Evolutionary conservation across 2,113 vertebrate species (phyloP).

Genomic region (Rhombomys opimus): DNA sequence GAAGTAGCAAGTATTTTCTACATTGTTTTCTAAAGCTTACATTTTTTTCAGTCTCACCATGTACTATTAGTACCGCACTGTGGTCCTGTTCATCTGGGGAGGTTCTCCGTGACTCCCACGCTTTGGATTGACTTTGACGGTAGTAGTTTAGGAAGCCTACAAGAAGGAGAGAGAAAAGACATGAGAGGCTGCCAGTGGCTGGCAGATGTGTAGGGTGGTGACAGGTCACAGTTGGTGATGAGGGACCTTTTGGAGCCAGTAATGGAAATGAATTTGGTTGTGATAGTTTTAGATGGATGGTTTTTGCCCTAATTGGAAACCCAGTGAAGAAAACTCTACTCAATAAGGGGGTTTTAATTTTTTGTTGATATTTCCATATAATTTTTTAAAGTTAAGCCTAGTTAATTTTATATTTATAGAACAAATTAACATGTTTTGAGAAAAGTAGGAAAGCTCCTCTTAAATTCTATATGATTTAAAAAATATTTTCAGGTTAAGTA

Average conservation of each 20-base stretch:
- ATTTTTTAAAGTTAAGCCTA: slow-evolving; percentile 34
- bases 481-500: slow-evolving; percentile 39
- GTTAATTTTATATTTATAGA: slow-evolving; percentile 2
- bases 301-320: not conserved
- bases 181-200: not conserved
- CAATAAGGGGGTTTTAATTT: not conserved
- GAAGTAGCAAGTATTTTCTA: not conserved
- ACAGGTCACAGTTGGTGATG: not conserved
- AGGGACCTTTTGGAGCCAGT: not conserved
- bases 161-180: not conserved
- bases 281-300: not conserved
- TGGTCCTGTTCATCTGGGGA: not conserved
- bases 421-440: not conserved
- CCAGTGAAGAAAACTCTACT: not conserved
- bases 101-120: not conserved
- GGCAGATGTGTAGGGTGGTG: not conserved
- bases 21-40: no score
- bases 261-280: not conserved
- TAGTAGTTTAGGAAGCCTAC: not conserved
- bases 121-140: not conserved
- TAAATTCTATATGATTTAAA: slow-evolving; percentile 47
- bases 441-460: slow-evolving; percentile 22
- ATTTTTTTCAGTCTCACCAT: not conserved
- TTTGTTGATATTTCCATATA: slow-evolving; percentile 1
- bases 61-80: not conserved